These are phyloP conservation scores for Cosmopolites sordidus DNA, from an alignment of 2,888 invertebrate genomes.

Conservation along the genomic window DNA sequence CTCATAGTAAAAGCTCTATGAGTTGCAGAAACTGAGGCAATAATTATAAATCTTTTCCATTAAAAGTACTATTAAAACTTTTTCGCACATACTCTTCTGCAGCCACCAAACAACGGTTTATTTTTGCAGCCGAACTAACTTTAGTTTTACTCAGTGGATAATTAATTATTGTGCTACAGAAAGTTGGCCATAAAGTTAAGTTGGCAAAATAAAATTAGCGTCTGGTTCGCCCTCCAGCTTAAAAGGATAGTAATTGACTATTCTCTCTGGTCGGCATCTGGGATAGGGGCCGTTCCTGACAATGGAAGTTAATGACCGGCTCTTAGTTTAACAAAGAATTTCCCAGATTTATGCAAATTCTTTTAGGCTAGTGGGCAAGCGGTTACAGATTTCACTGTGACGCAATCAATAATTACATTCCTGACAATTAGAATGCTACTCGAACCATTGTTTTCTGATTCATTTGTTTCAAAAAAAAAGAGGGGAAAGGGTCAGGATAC, in stretches of 20 bases:
- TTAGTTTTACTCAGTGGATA: constrained; percentile 26
- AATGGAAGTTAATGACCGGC: constrained; percentile 28
- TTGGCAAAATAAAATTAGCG: constrained; percentile 28
- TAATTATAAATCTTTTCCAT: constrained; percentile 5
- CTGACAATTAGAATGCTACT: background rate
- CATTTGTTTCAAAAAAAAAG: no score
- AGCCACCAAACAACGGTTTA: constrained; percentile 23
- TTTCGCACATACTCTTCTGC: constrained; percentile 22
- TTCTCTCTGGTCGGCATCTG: constrained; percentile 25
- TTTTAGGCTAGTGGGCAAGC: constrained; percentile 13
- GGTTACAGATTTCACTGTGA: background rate
- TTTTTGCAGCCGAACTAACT: constrained; percentile 24
- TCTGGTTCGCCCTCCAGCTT: constrained; percentile 26
- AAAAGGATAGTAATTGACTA: constrained; percentile 30
- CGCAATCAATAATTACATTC: background rate
- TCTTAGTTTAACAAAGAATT: constrained; percentile 28
- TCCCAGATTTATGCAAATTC: constrained; percentile 27
- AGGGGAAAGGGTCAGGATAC: no score
- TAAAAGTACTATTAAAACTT: constrained; percentile 24
- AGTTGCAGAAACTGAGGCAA: background rate
- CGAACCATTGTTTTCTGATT: no score
- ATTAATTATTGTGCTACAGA: constrained; percentile 28
- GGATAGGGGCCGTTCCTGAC: constrained; percentile 22
- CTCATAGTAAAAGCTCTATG: background rate
- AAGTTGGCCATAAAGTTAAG: constrained; percentile 28